These are phyloP conservation scores for Petrocephalus microphthalmus DNA, from an alignment of 2,113 vertebrate genomes.

Conservation along the genomic window DNA sequence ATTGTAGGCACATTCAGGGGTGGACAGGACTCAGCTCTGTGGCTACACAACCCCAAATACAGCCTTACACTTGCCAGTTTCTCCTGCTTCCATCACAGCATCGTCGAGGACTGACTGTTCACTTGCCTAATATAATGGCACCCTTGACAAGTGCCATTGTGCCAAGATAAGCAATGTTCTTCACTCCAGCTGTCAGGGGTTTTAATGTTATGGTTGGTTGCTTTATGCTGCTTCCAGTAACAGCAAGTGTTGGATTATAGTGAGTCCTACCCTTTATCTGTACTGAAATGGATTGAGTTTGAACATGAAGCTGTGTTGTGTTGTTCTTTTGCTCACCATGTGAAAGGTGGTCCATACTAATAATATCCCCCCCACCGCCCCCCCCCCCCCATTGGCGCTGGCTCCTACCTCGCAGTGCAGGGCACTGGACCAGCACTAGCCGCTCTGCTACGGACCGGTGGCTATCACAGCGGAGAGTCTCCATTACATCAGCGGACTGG, in stretches of 20 bases:
- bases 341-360: neutral
- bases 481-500: constrained; percentile 1
- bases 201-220: neutral
- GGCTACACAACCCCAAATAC: neutral
- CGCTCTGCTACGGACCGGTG: neutral
- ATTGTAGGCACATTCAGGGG: neutral
- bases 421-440: neutral
- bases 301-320: neutral
- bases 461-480: neutral
- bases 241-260: neutral
- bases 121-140: neutral
- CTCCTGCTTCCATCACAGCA: neutral
- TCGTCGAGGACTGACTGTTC: neutral
- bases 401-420: neutral
- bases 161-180: neutral
- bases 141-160: neutral
- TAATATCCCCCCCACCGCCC: neutral
- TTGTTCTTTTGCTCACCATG: neutral
- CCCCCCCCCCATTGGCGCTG: neutral
- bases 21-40: neutral
- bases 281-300: neutral
- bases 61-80: neutral
- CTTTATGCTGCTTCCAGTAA: neutral
- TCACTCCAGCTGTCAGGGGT: neutral
- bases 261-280: neutral